Conservation (phyloP, 2,888 invertebrate genomes). For the Caenorhabditis doughertyi region DNA sequence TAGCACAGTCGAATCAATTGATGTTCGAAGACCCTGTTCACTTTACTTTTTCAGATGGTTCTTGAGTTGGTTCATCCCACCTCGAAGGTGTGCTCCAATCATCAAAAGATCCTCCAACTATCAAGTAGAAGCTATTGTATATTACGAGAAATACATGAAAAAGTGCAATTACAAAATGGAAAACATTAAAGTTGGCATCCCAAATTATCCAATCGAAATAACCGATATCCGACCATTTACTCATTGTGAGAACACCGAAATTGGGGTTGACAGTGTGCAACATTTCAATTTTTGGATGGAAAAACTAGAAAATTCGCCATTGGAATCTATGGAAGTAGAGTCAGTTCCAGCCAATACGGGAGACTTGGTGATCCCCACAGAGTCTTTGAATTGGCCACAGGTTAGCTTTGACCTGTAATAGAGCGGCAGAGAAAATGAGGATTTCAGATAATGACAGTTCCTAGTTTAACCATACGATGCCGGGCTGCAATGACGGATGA, state of each 20-base stretch:
- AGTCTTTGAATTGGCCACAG: no score
- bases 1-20: no score
- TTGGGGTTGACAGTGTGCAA: constrained; percentile 4
- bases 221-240: constrained; percentile 8
- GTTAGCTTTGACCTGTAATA: no score
- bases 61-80: constrained; percentile 2
- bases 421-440: no score
- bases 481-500: no score
- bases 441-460: background rate
- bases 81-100: background rate
- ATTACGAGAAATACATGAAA: constrained; percentile 21
- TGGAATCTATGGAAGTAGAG: no score
- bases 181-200: background rate
- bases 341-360: no score
- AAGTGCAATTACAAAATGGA: background rate
- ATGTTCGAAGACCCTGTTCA: no score
- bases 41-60: no score
- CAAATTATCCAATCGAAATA: background rate
- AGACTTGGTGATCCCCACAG: no score
- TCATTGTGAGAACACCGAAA: background rate
- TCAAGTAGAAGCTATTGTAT: constrained; percentile 27
- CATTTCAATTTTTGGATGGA: background rate
- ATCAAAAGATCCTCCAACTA: constrained; percentile 5
- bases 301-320: no score
- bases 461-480: no score